Conservation (phyloP, 1,140 invertebrate species). For the Atopsyche davidsoni region DNA sequence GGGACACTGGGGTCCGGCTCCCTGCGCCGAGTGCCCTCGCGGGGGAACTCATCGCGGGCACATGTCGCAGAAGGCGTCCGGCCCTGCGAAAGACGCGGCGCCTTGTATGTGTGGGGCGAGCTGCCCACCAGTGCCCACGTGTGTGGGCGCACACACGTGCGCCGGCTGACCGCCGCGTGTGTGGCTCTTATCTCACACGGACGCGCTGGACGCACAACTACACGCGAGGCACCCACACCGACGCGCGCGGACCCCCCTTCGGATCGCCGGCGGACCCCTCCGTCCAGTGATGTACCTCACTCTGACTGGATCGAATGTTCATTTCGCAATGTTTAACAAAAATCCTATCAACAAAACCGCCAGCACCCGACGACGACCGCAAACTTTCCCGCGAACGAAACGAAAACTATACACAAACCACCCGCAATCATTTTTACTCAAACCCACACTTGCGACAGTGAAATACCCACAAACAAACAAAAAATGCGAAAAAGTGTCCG, state of each 20-base stretch:
- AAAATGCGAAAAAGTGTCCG: no score
- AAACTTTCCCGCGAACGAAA: background rate
- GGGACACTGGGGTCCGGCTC: no score
- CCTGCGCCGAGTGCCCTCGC: background rate
- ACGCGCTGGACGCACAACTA: slow-evolving; percentile 1
- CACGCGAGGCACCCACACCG: slow-evolving; percentile 6
- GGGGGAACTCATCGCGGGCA: background rate
- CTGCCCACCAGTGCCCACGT: slow-evolving; percentile 2
- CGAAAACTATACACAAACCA: background rate
- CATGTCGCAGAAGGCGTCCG: slow-evolving; percentile 4
- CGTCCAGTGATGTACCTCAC: slow-evolving; percentile 13
- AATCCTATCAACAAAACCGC: slow-evolving; percentile 6
- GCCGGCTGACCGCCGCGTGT: background rate
- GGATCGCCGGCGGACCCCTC: slow-evolving; percentile 7
- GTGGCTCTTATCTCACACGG: no score
- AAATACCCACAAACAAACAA: no score
- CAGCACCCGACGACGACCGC: background rate
- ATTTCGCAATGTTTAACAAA: slow-evolving; percentile 1
- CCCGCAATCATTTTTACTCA: background rate
- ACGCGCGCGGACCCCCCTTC: background rate
- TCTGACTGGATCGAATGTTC: slow-evolving; percentile 16
- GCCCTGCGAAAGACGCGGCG: no score
- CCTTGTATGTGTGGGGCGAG: no score
- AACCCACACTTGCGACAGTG: slow-evolving; percentile 10
- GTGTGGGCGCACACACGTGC: slow-evolving; percentile 1